Percentiles rank a stretch among this genome's conserved stretches.
Conservation (phyloP, 1,140 invertebrate genomes). For the Yoshiicerus persimilis region DNA sequence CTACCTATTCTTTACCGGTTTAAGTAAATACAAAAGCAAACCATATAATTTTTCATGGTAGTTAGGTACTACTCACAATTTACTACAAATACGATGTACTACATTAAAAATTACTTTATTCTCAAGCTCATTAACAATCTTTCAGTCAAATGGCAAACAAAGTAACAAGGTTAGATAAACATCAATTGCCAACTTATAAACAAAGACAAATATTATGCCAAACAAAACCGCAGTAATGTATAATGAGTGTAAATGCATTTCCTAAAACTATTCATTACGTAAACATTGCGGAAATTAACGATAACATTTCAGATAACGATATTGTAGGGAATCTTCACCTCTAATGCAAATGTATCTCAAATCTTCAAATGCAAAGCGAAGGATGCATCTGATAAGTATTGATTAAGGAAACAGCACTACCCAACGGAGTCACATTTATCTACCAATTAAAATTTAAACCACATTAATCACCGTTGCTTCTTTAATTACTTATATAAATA, state of each 20-base stretch:
- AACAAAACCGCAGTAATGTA: background rate
- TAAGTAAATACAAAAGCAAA: background rate
- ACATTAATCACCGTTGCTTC: background rate
- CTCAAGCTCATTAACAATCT: background rate
- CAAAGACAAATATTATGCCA: background rate
- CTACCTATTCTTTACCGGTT: background rate
- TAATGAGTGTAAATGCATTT: background rate
- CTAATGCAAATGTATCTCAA: too few relatives aligned
- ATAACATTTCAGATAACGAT: background rate
- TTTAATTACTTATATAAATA: background rate
- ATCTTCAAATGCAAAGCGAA: too few relatives aligned
- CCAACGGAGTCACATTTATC: background rate
- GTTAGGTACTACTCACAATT: too few relatives aligned
- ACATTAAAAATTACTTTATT: slow-evolving; percentile 19
- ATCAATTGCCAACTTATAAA: background rate
- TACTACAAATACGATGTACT: background rate
- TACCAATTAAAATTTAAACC: background rate
- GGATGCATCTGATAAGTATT: background rate
- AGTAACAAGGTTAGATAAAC: background rate
- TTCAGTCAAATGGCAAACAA: background rate
- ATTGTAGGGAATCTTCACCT: too few relatives aligned
- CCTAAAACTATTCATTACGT: background rate
- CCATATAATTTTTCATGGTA: too few relatives aligned
- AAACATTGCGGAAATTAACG: background rate
- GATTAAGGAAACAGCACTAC: background rate